A percentile compares a stretch with the other conserved stretches of the same genome.
Evolutionary conservation across 2,797 vertebrate species (phyloP).

Genomic region (Eulemur rubriventer): DNA sequence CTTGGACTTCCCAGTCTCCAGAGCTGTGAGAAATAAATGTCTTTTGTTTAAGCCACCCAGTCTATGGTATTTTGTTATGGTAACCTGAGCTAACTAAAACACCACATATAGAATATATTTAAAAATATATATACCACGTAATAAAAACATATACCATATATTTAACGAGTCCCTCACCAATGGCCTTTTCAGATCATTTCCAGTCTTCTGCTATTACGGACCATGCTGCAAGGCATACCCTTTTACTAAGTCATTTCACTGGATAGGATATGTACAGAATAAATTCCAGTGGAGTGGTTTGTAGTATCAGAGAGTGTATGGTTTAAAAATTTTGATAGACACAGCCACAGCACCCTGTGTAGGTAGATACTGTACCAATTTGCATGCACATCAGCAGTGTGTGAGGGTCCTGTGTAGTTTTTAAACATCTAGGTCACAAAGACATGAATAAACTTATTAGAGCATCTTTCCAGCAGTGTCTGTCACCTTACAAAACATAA

Average conservation of each 20-base stretch:
- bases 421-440: conserved; percentile 9
- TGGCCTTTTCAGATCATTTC: neutral
- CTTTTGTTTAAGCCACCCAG: neutral
- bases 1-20: neutral
- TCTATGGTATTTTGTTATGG: neutral
- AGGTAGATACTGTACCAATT: neutral
- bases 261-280: neutral
- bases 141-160: neutral
- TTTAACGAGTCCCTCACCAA: neutral
- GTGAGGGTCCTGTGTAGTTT: neutral
- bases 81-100: neutral
- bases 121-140: neutral
- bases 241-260: conserved; percentile 31
- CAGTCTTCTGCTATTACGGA: neutral
- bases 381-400: neutral
- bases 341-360: neutral
- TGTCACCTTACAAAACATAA: conserved; percentile 9
- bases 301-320: conserved; percentile 30
- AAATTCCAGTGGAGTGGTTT: neutral
- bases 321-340: conserved; percentile 27
- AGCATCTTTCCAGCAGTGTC: neutral
- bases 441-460: neutral
- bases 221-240: neutral
- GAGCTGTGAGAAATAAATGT: neutral
- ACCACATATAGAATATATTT: neutral